These are phyloP conservation scores for Cyrtodaria siliqua DNA, from an alignment of 2,888 invertebrate genomes.

Conservation along the genomic window DNA sequence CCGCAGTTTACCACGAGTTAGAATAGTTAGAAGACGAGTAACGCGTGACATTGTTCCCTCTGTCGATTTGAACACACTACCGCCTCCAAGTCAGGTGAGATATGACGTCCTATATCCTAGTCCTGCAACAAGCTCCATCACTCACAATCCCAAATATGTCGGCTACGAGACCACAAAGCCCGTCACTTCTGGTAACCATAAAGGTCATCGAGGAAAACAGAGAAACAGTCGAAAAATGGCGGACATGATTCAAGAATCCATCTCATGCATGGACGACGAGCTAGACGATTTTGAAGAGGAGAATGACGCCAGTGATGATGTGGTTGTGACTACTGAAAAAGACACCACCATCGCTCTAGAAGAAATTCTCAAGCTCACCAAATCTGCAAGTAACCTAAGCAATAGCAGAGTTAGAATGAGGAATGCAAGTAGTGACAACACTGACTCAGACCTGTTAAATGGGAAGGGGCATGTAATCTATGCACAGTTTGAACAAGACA, in stretches of 20 bases:
- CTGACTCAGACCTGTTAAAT: too few species aligned
- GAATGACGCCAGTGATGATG: slow-evolving; percentile 22
- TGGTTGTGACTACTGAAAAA: not conserved
- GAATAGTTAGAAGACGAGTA: slow-evolving; percentile 5
- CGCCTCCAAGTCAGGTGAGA: slow-evolving; percentile 34
- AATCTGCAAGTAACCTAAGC: slow-evolving; percentile 2
- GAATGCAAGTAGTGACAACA: too few species aligned
- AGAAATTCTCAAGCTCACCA: slow-evolving; percentile 16
- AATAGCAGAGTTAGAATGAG: not conserved
- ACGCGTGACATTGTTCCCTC: slow-evolving; percentile 2
- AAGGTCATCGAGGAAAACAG: slow-evolving; percentile 5
- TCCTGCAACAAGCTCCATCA: slow-evolving; percentile 61
- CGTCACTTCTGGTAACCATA: not conserved
- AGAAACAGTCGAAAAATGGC: not conserved
- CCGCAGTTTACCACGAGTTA: not conserved
- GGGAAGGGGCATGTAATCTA: not conserved
- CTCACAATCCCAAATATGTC: slow-evolving; percentile 66
- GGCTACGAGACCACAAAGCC: slow-evolving; percentile 15
- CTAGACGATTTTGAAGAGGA: slow-evolving; percentile 59
- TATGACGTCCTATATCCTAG: slow-evolving; percentile 66
- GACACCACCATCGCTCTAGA: slow-evolving; percentile 10
- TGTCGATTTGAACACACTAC: slow-evolving; percentile 8
- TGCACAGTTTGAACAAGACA: not conserved
- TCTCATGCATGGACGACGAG: slow-evolving; percentile 30
- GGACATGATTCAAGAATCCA: slow-evolving; percentile 20